Percentiles rank a stretch among this genome's conserved stretches.
These are phyloP conservation scores for Hyles vespertilio DNA, from an alignment of 1,140 invertebrate species.

Conservation along the genomic window DNA sequence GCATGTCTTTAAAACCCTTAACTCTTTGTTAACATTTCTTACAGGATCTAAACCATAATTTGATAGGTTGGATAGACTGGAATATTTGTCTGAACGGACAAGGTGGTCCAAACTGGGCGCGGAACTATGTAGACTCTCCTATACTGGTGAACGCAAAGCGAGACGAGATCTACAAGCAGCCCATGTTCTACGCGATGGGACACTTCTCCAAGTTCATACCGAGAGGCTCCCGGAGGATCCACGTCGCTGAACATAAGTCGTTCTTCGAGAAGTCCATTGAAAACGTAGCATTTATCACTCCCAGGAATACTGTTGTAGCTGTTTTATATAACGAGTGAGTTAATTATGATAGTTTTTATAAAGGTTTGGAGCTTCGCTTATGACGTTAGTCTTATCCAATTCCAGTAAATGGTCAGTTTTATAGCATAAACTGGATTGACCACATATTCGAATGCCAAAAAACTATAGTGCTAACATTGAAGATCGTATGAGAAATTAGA, in stretches of 20 bases:
- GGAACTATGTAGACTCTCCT: constrained; percentile 86
- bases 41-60: constrained; percentile 83
- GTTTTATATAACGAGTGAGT: constrained; percentile 49
- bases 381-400: too few relatives aligned
- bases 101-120: constrained; percentile 88
- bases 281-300: constrained; percentile 43
- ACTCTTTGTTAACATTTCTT: constrained; percentile 23
- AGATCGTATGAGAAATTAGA: too few relatives aligned
- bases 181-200: constrained; percentile 90
- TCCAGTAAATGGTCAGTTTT: too few relatives aligned
- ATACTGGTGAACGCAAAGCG: constrained; percentile 82
- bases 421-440: too few relatives aligned
- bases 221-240: constrained; percentile 76
- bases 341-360: not conserved
- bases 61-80: constrained; percentile 92
- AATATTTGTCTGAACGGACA: constrained; percentile 85
- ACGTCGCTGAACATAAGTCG: constrained; percentile 24
- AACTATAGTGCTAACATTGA: too few relatives aligned
- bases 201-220: constrained; percentile 91
- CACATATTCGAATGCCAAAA: too few relatives aligned
- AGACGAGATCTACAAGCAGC: constrained; percentile 89
- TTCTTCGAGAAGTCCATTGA: constrained; percentile 18
- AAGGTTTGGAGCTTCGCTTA: too few relatives aligned
- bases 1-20: too few relatives aligned
- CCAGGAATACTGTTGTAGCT: constrained; percentile 35